These are phyloP conservation scores for Synanceia verrucosa DNA, from an alignment of 2,797 vertebrate species.

Conservation along the genomic window DNA sequence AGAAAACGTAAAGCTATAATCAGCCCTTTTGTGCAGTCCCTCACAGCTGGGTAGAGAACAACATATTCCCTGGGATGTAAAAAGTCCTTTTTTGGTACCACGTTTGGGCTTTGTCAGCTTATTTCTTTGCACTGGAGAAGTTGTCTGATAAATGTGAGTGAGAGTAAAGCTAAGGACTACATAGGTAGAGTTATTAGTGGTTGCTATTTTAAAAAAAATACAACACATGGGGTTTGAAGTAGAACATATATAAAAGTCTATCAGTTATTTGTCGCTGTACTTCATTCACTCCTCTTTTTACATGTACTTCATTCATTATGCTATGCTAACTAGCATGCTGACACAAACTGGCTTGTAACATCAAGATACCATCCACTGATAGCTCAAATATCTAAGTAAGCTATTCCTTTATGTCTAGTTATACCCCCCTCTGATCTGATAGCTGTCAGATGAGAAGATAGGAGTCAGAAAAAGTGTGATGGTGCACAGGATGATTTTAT, in stretches of 20 bases:
- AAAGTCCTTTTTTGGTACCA: not conserved
- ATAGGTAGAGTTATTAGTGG: slow-evolving; percentile 3
- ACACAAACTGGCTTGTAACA: not conserved
- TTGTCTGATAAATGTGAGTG: slow-evolving; percentile 1
- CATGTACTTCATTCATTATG: not conserved
- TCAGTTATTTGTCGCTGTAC: not conserved
- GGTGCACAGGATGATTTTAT: slow-evolving; percentile 31
- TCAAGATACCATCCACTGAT: not conserved
- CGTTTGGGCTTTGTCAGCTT: slow-evolving; percentile 23
- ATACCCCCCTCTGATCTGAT: not conserved
- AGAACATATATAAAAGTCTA: slow-evolving; percentile 9
- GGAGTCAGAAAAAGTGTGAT: slow-evolving; percentile 17
- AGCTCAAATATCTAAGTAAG: not conserved
- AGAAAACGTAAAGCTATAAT: slow-evolving; percentile 4
- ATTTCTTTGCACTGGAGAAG: slow-evolving; percentile 23
- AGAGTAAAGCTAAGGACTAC: not conserved
- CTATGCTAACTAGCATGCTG: not conserved
- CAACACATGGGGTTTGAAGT: not conserved
- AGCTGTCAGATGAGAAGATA: not conserved
- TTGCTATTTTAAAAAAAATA: not conserved
- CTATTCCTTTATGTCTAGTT: slow-evolving; percentile 4
- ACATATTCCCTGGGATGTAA: slow-evolving; percentile 17
- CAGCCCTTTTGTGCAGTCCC: slow-evolving; percentile 19
- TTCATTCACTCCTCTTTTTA: not conserved
- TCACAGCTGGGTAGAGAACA: slow-evolving; percentile 26